These are phyloP conservation scores for Cynaeus angustus DNA, from an alignment of 2,888 invertebrate genomes.

Conservation along the genomic window DNA sequence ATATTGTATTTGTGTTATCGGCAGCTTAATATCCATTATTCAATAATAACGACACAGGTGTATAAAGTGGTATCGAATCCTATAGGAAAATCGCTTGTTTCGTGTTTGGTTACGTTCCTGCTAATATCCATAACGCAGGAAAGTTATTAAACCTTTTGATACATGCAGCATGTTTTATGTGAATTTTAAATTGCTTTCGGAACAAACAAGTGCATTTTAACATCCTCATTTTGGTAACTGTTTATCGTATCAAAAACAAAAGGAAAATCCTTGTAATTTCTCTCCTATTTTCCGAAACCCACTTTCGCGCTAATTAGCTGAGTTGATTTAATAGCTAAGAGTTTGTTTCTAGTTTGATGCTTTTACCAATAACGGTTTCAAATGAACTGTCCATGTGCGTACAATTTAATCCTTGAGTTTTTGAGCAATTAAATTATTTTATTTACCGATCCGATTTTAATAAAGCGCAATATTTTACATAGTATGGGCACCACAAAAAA, in stretches of 20 bases:
- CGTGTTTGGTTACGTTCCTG: constrained; percentile 6
- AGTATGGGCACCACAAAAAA: neutral
- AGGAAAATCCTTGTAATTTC: constrained; percentile 24
- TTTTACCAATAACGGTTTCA: constrained; percentile 29
- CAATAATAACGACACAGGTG: neutral
- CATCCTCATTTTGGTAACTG: constrained; percentile 25
- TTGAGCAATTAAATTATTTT: neutral
- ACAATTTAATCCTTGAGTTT: neutral
- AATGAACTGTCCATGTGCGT: neutral
- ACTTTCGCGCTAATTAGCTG: constrained; percentile 36
- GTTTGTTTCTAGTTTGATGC: constrained; percentile 23
- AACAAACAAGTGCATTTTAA: constrained; percentile 24
- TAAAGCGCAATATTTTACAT: constrained; percentile 1
- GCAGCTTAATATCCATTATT: neutral
- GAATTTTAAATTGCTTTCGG: constrained; percentile 23
- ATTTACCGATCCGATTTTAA: neutral
- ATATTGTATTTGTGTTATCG: neutral
- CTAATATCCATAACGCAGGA: constrained; percentile 10
- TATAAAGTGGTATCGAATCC: neutral
- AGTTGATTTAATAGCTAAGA: constrained; percentile 10
- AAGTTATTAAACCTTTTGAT: constrained; percentile 29
- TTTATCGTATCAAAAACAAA: constrained; percentile 21
- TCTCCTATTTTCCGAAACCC: constrained; percentile 16
- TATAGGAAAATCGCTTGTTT: neutral
- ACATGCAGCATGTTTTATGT: constrained; percentile 16